Conservation (phyloP, 2,797 vertebrate genomes). For the Macrochelys suwanniensis region DNA sequence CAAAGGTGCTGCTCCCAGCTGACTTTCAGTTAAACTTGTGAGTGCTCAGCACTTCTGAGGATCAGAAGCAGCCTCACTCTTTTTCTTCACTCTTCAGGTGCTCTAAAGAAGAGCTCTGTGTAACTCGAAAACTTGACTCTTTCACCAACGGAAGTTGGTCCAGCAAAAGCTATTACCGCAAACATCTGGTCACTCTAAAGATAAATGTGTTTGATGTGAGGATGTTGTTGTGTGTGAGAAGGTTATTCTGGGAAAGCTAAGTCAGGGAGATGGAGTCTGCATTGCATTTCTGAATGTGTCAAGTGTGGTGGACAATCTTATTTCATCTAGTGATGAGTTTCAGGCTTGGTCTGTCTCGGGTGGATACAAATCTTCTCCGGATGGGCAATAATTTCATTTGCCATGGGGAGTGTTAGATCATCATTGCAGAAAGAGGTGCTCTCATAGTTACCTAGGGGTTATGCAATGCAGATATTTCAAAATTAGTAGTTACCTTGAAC, state of each 20-base stretch:
- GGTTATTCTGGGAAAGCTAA: neutral
- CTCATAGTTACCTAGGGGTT: neutral
- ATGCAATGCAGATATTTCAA: neutral
- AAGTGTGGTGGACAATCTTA: neutral
- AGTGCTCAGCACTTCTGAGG: neutral
- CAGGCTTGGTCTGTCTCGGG: neutral
- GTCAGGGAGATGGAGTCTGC: neutral
- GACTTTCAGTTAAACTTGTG: neutral
- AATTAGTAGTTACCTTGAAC: neutral
- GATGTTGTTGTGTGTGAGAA: neutral
- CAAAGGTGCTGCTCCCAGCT: neutral
- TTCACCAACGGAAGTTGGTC: neutral
- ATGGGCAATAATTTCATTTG: neutral
- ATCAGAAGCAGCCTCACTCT: neutral
- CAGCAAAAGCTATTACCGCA: neutral
- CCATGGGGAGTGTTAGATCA: neutral
- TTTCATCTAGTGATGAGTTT: neutral
- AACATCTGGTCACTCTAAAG: neutral
- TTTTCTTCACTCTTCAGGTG: neutral
- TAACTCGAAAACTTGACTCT: neutral
- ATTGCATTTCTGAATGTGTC: neutral
- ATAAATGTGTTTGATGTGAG: neutral
- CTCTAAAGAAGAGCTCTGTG: neutral
- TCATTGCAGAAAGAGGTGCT: neutral
- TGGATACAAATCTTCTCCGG: neutral